Percentiles rank a stretch among this genome's conserved stretches.
phyloP scores from a whole-genome alignment of 2,113 vertebrate genomes.

The Cyprinodon tularosa region DNA sequence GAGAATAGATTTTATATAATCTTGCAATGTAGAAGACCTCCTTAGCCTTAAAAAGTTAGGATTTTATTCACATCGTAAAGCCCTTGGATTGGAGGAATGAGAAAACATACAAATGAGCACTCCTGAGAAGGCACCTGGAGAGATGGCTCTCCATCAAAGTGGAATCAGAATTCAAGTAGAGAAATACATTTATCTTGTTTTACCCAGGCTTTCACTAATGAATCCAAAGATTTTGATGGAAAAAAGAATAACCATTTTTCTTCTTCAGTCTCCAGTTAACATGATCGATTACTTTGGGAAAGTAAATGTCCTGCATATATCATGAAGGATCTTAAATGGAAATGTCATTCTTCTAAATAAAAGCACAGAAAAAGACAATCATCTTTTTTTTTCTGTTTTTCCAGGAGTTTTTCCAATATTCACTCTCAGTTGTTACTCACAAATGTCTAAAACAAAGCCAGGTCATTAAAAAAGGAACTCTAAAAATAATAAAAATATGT shows the following conservation, averaged over 20 bases:
- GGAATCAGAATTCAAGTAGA: slow-evolving; percentile 52
- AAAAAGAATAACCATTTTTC: slow-evolving; percentile 66
- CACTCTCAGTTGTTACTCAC: too few species aligned
- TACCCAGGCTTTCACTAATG: slow-evolving; percentile 59
- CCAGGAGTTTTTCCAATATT: too few species aligned
- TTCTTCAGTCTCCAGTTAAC: slow-evolving; percentile 65
- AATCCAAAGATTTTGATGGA: slow-evolving; percentile 60
- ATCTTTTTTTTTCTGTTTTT: too few species aligned
- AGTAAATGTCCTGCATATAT: slow-evolving; percentile 50
- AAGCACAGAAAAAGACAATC: slow-evolving; percentile 7
- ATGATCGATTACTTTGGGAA: slow-evolving; percentile 58
- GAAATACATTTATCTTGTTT: slow-evolving; percentile 56
- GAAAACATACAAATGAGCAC: slow-evolving; percentile 37
- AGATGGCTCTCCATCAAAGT: slow-evolving; percentile 40
- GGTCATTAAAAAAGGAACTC: too few species aligned
- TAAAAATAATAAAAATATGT: too few species aligned
- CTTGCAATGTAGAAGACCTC: neutral
- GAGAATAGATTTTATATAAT: too few species aligned
- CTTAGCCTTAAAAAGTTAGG: neutral
- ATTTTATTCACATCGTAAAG: neutral
- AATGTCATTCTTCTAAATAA: slow-evolving; percentile 27
- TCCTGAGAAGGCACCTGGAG: slow-evolving; percentile 25
- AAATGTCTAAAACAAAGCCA: too few species aligned
- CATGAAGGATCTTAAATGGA: slow-evolving; percentile 49
- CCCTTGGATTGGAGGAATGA: slow-evolving; percentile 2